A percentile compares a stretch with the other conserved stretches of the same genome.
Conservation (phyloP, 1,140 invertebrate species). For the Battus philenor region DNA sequence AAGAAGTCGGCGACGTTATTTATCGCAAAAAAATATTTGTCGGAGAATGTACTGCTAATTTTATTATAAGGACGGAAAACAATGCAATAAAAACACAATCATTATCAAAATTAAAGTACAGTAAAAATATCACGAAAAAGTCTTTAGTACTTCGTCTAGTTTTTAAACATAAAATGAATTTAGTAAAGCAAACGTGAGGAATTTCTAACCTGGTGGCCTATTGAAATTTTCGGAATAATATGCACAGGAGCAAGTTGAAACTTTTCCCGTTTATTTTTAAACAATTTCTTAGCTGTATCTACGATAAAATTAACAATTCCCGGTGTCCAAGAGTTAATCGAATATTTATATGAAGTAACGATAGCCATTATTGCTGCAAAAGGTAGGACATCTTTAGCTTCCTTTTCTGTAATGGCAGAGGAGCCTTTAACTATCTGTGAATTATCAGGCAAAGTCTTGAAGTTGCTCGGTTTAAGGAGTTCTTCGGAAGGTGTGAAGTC, state of each 20-base stretch:
- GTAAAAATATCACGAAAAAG: too few relatives aligned
- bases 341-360: conserved; percentile 74
- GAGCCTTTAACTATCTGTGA: conserved; percentile 68
- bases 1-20: too few relatives aligned
- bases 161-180: too few relatives aligned
- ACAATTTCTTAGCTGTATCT: conserved; percentile 67
- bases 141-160: too few relatives aligned
- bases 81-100: too few relatives aligned
- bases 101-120: too few relatives aligned
- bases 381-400: conserved; percentile 60
- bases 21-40: too few relatives aligned
- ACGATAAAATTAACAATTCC: conserved; percentile 72
- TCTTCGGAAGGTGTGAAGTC: conserved; percentile 60
- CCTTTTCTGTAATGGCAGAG: conserved; percentile 44
- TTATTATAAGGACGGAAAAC: too few relatives aligned
- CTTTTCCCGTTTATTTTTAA: conserved; percentile 50
- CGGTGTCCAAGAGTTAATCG: conserved; percentile 65
- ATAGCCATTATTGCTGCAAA: conserved; percentile 76
- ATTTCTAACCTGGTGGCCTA: conserved; percentile 64
- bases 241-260: conserved; percentile 59
- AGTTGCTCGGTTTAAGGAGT: conserved; percentile 67
- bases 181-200: too few relatives aligned
- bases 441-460: conserved; percentile 70
- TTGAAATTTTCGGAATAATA: conserved; percentile 61
- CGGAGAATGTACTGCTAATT: too few relatives aligned